phyloP scores from a whole-genome alignment of 2,888 invertebrate genomes.

The Anorthoa munda region DNA sequence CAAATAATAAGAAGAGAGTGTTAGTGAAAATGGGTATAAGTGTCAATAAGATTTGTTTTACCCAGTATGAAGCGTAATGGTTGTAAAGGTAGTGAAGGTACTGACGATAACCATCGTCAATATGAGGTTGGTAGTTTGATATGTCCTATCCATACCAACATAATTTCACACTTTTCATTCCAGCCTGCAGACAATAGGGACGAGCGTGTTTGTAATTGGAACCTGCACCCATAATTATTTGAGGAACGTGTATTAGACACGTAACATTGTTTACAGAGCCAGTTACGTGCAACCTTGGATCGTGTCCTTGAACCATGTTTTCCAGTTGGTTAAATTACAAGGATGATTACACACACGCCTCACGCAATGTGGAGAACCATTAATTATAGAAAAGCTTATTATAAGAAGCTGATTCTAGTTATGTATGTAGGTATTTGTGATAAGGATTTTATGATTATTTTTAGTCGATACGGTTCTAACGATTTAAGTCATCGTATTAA shows the following conservation, averaged over 20 bases:
- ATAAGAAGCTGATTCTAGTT: neutral
- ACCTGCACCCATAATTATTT: conserved; percentile 10
- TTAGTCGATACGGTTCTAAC: too few relatives aligned
- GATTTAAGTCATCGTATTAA: too few relatives aligned
- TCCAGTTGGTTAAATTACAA: conserved; percentile 2
- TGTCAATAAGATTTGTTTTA: too few relatives aligned
- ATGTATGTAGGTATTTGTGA: too few relatives aligned
- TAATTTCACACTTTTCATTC: neutral
- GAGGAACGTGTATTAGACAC: conserved; percentile 6
- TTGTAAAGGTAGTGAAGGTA: too few relatives aligned
- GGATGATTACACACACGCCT: neutral
- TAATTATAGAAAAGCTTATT: neutral
- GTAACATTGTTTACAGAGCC: conserved; percentile 5
- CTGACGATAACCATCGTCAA: too few relatives aligned
- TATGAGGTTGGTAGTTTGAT: too few relatives aligned
- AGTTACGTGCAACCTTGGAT: conserved; percentile 15
- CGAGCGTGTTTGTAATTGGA: neutral
- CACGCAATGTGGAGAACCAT: neutral
- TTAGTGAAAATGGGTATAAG: too few relatives aligned
- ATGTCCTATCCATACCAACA: too few relatives aligned
- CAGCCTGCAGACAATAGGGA: neutral
- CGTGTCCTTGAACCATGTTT: conserved; percentile 23
- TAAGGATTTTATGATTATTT: too few relatives aligned
- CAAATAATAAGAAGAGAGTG: too few relatives aligned
- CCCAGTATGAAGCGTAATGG: too few relatives aligned